Percentiles rank a stretch among this genome's conserved stretches.
Evolutionary conservation across 2,113 vertebrate species (phyloP).

Genomic region (Myanophis thanlyinensis): DNA sequence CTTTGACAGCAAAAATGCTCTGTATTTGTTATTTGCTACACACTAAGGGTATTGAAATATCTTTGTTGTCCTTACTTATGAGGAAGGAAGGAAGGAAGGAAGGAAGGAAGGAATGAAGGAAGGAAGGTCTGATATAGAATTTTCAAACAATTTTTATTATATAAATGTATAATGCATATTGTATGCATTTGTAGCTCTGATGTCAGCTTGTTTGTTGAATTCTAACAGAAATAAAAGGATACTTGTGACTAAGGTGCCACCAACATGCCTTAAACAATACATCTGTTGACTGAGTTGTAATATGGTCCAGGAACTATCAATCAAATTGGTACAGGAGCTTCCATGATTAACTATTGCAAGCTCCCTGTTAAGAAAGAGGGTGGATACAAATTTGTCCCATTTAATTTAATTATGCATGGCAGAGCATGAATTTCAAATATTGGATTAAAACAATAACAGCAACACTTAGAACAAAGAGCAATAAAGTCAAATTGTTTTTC

Average conservation of each 20-base stretch:
- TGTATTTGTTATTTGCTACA: constrained; percentile 56
- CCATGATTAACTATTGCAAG: neutral
- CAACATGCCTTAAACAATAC: constrained; percentile 39
- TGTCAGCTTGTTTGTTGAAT: constrained; percentile 61
- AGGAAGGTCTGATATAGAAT: constrained; percentile 55
- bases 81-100: neutral
- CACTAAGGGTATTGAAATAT: constrained; percentile 58
- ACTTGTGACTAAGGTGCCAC: constrained; percentile 45
- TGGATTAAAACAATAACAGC: neutral
- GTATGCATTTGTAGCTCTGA: constrained; percentile 56
- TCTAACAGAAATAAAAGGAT: constrained; percentile 61
- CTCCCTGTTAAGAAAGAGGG: neutral
- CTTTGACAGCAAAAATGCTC: constrained; percentile 56
- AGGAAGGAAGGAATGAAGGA: constrained; percentile 13
- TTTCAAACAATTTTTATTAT: constrained; percentile 69
- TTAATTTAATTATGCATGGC: neutral
- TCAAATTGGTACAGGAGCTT: neutral
- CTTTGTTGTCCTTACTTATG: constrained; percentile 67
- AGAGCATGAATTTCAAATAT: neutral
- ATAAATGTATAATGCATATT: constrained; percentile 41
- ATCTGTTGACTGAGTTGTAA: neutral
- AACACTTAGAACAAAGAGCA: neutral
- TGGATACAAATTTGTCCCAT: neutral
- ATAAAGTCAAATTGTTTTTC: neutral
- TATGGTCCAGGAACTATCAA: rapidly evolving